Base-by-base conservation (phyloP, 2,113 vertebrate genomes). In the Speoplatyrhinus poulsoni region DNA sequence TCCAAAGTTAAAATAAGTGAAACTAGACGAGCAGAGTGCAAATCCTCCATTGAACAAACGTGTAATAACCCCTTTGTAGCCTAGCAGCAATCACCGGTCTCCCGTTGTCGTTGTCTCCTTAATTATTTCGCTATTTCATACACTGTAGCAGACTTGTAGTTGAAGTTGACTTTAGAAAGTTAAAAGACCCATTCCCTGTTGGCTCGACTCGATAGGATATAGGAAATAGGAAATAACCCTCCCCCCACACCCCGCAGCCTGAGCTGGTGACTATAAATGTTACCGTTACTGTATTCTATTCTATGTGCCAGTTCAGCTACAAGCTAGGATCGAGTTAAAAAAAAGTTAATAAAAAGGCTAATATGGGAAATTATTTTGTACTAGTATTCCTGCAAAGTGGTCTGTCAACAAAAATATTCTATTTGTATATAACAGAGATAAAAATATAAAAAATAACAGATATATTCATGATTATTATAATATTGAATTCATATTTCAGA, bases 141-240 rank as follows among this genome's bases (percentile, higher is more conserved):
- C 7, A 41, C 36, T 41, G 36, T 41, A 41, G 36, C 36, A 41
- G 36, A 41, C 36, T 3, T 26, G 26, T n/a, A n/a, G n/a, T n/a
- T n/a, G n/a, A n/a, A n/a, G n/a, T 8, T 52, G 36, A 12, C 26
- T 26, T 26, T 26, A 9, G n/a, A 48, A 67, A 55, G 81, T 70
- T 77, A 81, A 72, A 67, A 75, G 75, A 82, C 41, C 32, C 48
- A 46, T 13, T 19, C 19, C 19, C 36, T 2, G 49, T 50, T 49
- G 48, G 56, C 57, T 47, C 56, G 53, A 16, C 57, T 53, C 59
- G 58, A 46, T 47, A 61, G 47, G 53, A 60, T 13, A 53, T 67
- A 77, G 69, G 78, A 85, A 82, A 70, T 53, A 19, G 69, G 78
- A 85, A 82, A 70, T 53, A 19, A 26, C 69, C 65, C 68, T n/a